Base-by-base conservation (phyloP, 2,113 vertebrate genomes). In the Cyprinodon brontotheroides region DNA sequence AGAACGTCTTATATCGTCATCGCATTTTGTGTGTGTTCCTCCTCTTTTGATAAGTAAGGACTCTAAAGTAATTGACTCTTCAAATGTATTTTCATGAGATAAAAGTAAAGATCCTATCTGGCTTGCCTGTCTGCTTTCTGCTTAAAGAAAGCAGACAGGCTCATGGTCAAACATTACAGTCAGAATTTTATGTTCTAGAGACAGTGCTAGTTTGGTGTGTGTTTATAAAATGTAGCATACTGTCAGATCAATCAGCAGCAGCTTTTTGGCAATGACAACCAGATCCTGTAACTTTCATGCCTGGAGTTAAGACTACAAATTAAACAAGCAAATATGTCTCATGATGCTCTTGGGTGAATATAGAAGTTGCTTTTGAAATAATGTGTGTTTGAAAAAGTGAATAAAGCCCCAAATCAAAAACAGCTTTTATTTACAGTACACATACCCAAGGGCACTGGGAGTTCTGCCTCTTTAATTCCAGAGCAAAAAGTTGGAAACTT, bases 221-320 rank as follows among this genome's bases (percentile, higher is more conserved):
- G 86, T 93, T 92, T 93, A 92, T 93, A 90, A 93, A 92, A 86
- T 81, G 86, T 53, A 60, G 77, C 75, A 82, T 88, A 77, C 89
- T 90, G 91, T 91, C 91, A 86, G 89, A 93, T 92, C 90, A 88
- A 80, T 92, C 92, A 90, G 79, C 20, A 50, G 72, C 11, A 75
- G 63, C 82, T 83, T 81, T 85, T 89, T 85, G 82, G 72, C 86
- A 77, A 65, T 91, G 91, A 91, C 90, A 88, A 89, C 78, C 72
- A 73, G 70, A 78, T 90, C 89, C 89, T 91, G 87, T 93, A 92
- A 91, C 77, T 87, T 86, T 82, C 69, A 86, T 90, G 87, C 91
- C 90, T 80, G 75, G 85, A 87, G 90, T 86, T 91, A 87, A 92
- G 82, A 62, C 80, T 85, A 91, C 91, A 92, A 93, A 94, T 94